Evolutionary conservation across 2,113 vertebrate species (phyloP).

Genomic region (Nibea coibor): DNA sequence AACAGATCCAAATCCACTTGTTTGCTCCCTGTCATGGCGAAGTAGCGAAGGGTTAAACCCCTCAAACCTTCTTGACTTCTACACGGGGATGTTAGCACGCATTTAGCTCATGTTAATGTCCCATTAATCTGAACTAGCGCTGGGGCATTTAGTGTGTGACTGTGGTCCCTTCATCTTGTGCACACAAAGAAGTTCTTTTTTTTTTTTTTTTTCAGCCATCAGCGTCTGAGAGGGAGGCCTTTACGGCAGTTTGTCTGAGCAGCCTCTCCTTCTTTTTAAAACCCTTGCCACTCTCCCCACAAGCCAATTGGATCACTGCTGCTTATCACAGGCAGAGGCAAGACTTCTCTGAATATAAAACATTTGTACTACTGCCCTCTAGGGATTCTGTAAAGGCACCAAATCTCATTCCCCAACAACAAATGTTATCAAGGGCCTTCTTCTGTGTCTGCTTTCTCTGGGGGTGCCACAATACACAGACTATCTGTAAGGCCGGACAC

Average conservation of each 20-base stretch:
- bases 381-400: slow-evolving; percentile 69
- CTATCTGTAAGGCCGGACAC: slow-evolving; percentile 38
- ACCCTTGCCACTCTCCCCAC: slow-evolving; percentile 34
- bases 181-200: slow-evolving; percentile 39
- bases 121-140: slow-evolving; percentile 23
- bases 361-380: slow-evolving; percentile 77
- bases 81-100: slow-evolving; percentile 10
- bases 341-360: slow-evolving; percentile 68
- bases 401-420: slow-evolving; percentile 65
- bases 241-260: slow-evolving; percentile 35
- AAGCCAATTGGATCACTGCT: slow-evolving; percentile 67
- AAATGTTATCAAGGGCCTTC: slow-evolving; percentile 63
- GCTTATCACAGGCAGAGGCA: slow-evolving; percentile 61
- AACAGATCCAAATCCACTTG: slow-evolving; percentile 14
- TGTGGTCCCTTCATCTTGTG: slow-evolving; percentile 23
- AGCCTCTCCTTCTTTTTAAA: slow-evolving; percentile 37
- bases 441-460: slow-evolving; percentile 60
- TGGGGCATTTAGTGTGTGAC: slow-evolving; percentile 26
- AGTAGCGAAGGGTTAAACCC: slow-evolving; percentile 25
- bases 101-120: slow-evolving; percentile 42
- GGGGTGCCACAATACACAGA: slow-evolving; percentile 42
- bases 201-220: slow-evolving; percentile 5
- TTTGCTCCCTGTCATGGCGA: slow-evolving; percentile 24
- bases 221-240: slow-evolving; percentile 39
- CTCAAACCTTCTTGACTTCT: slow-evolving; percentile 34